Evolutionary conservation across 2,113 vertebrate genomes (phyloP).

Genomic region (Tachysurus vachellii): DNA sequence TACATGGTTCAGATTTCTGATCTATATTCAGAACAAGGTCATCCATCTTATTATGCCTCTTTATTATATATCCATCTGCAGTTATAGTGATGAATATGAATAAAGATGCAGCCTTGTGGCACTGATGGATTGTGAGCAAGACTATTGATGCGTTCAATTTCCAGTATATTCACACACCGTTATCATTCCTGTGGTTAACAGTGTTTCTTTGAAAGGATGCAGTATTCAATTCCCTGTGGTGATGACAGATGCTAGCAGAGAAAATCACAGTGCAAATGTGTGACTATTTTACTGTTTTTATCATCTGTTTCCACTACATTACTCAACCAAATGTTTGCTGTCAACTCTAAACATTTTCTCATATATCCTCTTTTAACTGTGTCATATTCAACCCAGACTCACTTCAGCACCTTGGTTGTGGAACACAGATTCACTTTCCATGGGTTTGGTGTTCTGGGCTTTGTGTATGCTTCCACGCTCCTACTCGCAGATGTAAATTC

Average conservation of each 20-base stretch:
- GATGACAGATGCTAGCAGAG: not conserved
- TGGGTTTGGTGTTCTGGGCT: not conserved
- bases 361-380: not conserved
- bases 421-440: not conserved
- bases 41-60: not conserved
- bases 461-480: not conserved
- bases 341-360: not conserved
- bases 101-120: not conserved
- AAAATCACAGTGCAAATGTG: not conserved
- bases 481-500: not conserved
- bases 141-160: not conserved
- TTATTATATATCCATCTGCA: not conserved
- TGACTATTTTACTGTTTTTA: constrained; percentile 16
- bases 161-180: not conserved
- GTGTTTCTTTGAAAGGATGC: not conserved
- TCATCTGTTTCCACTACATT: constrained; percentile 13
- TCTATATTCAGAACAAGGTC: not conserved
- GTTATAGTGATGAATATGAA: not conserved
- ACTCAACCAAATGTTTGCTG: constrained; percentile 30
- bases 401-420: too few species aligned
- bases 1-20: too few species aligned
- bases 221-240: not conserved
- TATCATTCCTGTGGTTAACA: not conserved
- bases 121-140: not conserved
- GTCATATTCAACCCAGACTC: not conserved